phyloP scores from a whole-genome alignment of 1,140 invertebrate species.

The Pomacea maculata region DNA sequence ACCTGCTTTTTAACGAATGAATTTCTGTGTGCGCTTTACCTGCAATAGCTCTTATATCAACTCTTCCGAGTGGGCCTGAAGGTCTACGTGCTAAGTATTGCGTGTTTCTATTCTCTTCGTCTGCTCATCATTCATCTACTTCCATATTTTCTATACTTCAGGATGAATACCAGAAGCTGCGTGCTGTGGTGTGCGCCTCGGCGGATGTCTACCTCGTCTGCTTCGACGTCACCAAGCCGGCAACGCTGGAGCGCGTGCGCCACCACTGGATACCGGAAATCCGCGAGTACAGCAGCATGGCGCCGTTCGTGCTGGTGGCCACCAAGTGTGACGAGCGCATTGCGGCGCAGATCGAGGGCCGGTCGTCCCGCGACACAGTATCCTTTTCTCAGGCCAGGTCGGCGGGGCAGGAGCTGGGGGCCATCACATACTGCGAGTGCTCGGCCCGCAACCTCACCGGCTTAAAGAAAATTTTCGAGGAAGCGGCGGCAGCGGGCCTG shows the following conservation, averaged over 20 bases:
- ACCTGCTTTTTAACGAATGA: neutral
- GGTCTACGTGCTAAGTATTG: neutral
- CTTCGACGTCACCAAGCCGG: constrained; percentile 98
- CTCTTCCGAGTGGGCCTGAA: neutral
- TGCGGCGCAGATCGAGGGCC: constrained; percentile 21
- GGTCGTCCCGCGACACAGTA: constrained; percentile 13
- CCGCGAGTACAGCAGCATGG: constrained; percentile 79
- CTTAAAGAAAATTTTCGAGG: constrained; percentile 51
- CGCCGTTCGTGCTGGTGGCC: constrained; percentile 85
- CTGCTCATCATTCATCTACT: neutral
- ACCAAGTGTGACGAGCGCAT: constrained; percentile 60
- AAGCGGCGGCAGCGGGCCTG: constrained; percentile 38
- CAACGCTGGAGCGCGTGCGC: constrained; percentile 96
- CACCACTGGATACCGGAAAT: constrained; percentile 79
- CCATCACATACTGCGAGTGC: constrained; percentile 91
- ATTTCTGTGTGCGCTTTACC: neutral
- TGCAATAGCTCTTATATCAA: neutral
- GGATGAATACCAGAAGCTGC: constrained; percentile 92
- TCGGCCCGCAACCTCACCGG: constrained; percentile 71
- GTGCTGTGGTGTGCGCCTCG: constrained; percentile 94
- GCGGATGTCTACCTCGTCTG: constrained; percentile 99
- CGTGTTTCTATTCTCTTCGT: neutral
- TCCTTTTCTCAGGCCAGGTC: constrained; percentile 76
- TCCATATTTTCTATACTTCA: constrained; percentile 66
- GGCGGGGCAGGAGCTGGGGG: constrained; percentile 74